Evolutionary conservation across 2,888 invertebrate genomes (phyloP).

Genomic region (Clusia tigrina): DNA sequence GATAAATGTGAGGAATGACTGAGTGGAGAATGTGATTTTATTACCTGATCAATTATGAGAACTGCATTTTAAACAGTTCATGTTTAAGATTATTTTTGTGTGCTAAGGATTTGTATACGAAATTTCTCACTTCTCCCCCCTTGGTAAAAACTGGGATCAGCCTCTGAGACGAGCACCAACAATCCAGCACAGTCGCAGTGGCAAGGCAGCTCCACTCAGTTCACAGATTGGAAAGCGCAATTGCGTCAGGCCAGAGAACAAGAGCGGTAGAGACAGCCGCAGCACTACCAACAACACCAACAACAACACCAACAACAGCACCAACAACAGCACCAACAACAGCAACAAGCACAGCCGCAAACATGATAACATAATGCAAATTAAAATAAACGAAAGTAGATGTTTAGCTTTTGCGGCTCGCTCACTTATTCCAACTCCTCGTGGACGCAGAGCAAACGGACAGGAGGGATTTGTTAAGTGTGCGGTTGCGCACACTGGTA

Average conservation of each 20-base stretch:
- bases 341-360: too few relatives aligned
- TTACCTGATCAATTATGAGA: too few relatives aligned
- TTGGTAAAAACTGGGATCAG: too few relatives aligned
- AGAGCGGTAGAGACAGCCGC: background rate
- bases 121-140: too few relatives aligned
- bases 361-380: constrained; percentile 43
- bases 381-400: constrained; percentile 56
- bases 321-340: constrained; percentile 34
- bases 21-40: too few relatives aligned
- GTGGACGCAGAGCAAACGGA: background rate
- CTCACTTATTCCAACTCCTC: background rate
- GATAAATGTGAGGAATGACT: too few relatives aligned
- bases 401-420: constrained; percentile 32
- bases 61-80: too few relatives aligned
- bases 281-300: background rate
- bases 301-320: background rate
- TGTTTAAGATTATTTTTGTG: too few relatives aligned
- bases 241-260: background rate
- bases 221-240: background rate
- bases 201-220: too few relatives aligned
- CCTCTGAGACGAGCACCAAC: too few relatives aligned
- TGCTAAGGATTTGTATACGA: too few relatives aligned
- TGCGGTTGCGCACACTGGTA: constrained; percentile 18
- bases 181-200: too few relatives aligned
- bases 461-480: constrained; percentile 16